Evolutionary conservation across 2,888 invertebrate species (phyloP).

Genomic region (Orchesellides sinensis): DNA sequence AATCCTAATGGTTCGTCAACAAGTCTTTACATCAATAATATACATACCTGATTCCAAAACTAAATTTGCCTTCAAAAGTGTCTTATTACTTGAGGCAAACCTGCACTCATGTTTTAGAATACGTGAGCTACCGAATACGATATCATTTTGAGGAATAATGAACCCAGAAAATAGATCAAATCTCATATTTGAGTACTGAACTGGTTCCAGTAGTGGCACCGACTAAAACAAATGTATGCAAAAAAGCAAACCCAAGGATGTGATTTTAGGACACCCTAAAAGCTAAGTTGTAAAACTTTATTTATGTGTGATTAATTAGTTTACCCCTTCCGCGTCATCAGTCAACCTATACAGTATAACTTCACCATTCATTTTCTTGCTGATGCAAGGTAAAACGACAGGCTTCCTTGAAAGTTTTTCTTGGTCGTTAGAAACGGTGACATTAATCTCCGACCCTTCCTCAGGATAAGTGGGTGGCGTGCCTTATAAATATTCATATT

Average conservation of each 20-base stretch:
- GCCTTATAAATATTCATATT: constrained; percentile 28
- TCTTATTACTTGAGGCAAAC: not conserved
- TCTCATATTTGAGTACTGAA: constrained; percentile 28
- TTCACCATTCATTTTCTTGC: constrained; percentile 35
- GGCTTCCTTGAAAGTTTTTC: constrained; percentile 18
- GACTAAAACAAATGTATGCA: not conserved
- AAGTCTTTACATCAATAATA: no score
- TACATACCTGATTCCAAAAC: constrained; percentile 44
- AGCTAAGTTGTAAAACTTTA: not conserved
- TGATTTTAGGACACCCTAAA: not conserved
- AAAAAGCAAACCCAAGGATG: no score
- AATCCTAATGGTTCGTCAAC: not conserved
- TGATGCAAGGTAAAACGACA: constrained; percentile 58
- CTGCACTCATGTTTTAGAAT: constrained; percentile 49
- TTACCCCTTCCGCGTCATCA: not conserved
- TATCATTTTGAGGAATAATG: constrained; percentile 15
- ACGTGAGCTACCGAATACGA: constrained; percentile 26
- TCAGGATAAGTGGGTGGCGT: constrained; percentile 42
- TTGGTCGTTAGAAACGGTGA: constrained; percentile 52
- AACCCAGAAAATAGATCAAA: constrained; percentile 43
- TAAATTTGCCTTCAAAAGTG: constrained; percentile 44
- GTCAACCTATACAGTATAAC: constrained; percentile 31
- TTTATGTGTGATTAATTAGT: not conserved
- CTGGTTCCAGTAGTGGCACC: not conserved
- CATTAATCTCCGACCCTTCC: constrained; percentile 54